phyloP scores from a whole-genome alignment of 1,140 invertebrate genomes.

The Drosophila teissieri region DNA sequence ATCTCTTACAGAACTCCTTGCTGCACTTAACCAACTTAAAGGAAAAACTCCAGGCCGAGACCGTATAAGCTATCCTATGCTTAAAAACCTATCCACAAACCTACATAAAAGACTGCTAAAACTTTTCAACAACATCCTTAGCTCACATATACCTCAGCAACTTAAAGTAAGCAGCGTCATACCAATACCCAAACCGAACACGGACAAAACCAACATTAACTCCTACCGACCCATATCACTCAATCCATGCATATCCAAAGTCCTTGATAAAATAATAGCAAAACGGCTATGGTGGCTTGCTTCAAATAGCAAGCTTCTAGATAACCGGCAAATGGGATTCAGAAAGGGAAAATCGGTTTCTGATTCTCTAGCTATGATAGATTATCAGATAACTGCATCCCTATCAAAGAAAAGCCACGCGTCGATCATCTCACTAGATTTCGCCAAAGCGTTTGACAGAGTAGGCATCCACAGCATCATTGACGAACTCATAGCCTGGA shows the following conservation, averaged over 20 bases:
- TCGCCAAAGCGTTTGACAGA: slow-evolving; percentile 30
- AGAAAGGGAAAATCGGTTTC: too few relatives aligned
- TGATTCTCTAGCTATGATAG: too few relatives aligned
- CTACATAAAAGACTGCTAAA: slow-evolving; percentile 1
- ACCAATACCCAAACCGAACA: too few relatives aligned
- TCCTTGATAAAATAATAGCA: not conserved
- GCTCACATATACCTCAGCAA: too few relatives aligned
- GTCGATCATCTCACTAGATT: slow-evolving; percentile 24
- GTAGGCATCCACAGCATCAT: slow-evolving; percentile 22
- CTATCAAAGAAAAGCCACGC: slow-evolving; percentile 1
- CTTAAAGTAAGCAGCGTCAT: too few relatives aligned
- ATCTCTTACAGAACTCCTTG: too few relatives aligned
- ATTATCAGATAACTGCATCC: not conserved
- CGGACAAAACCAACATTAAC: too few relatives aligned
- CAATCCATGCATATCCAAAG: not conserved
- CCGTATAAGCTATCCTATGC: slow-evolving; percentile 4
- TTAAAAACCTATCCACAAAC: slow-evolving; percentile 6
- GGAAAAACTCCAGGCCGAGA: slow-evolving; percentile 12
- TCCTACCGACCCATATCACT: too few relatives aligned
- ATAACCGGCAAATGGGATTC: too few relatives aligned
- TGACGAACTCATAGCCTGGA: slow-evolving; percentile 18
- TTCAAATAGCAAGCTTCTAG: too few relatives aligned
- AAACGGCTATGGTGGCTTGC: too few relatives aligned
- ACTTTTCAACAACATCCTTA: not conserved
- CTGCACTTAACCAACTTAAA: slow-evolving; percentile 4